Conservation (phyloP, 2,797 vertebrate genomes). For the Anabas testudineus region DNA sequence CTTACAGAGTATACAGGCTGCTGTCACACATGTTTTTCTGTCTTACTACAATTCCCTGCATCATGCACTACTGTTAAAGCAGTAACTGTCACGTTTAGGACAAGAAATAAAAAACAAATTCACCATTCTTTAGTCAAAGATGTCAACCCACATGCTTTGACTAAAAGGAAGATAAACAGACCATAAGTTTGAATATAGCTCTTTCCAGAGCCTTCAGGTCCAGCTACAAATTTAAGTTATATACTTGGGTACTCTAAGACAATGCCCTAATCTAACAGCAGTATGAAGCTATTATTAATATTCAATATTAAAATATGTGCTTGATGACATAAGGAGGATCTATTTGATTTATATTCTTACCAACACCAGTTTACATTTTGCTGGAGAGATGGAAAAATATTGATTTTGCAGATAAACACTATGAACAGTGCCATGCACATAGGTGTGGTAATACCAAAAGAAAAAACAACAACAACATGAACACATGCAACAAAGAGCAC, state of each 20-base stretch:
- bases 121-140: neutral
- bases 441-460: slow-evolving; percentile 25
- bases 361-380: slow-evolving; percentile 1
- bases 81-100: slow-evolving; percentile 2
- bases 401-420: slow-evolving; percentile 7
- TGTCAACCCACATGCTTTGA: neutral
- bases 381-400: neutral
- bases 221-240: slow-evolving; percentile 6
- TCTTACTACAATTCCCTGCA: neutral
- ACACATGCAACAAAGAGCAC: slow-evolving; percentile 40
- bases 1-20: neutral
- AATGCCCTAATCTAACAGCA: neutral
- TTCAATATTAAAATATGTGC: too few relatives aligned
- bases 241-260: neutral
- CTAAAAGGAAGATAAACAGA: neutral
- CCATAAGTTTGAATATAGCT: neutral
- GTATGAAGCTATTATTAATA: neutral
- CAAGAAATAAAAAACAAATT: slow-evolving; percentile 9
- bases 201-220: slow-evolving; percentile 4
- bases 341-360: slow-evolving; percentile 11
- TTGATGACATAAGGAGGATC: neutral
- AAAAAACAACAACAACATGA: slow-evolving; percentile 12
- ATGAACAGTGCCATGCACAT: neutral
- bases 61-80: neutral
- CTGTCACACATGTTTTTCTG: slow-evolving; percentile 11